These are phyloP conservation scores for Psammodynastes pulverulentus DNA, from an alignment of 2,113 vertebrate species.

Conservation along the genomic window DNA sequence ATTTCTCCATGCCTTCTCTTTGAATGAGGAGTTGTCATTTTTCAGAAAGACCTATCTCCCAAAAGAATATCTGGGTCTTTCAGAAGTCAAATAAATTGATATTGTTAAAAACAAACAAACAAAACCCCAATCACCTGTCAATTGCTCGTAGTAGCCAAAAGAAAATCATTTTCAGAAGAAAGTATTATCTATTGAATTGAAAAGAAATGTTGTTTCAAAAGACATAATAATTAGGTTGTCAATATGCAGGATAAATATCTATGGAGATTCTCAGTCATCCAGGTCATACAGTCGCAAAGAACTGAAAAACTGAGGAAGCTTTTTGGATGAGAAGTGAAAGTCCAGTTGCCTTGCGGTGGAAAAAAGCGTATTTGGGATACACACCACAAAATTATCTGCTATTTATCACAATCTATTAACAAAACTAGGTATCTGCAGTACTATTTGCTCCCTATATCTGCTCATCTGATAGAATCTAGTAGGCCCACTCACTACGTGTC, in stretches of 20 bases:
- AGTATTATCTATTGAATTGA: neutral
- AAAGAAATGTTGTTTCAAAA: neutral
- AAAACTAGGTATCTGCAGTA: neutral
- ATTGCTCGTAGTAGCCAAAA: neutral
- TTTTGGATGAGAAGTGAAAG: neutral
- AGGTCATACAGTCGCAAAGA: neutral
- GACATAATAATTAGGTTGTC: neutral
- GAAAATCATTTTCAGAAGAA: neutral
- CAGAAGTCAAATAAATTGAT: neutral
- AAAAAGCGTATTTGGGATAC: too few relatives aligned
- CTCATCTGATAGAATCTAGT: neutral
- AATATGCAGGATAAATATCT: constrained; percentile 1
- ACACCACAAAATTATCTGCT: fast-evolving
- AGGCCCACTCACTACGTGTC: neutral
- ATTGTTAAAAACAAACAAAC: neutral
- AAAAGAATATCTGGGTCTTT: neutral
- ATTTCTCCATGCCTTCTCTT: neutral
- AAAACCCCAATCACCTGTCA: neutral
- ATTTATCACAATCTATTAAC: neutral
- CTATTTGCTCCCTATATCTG: neutral
- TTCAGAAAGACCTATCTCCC: neutral
- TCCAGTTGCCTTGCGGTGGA: too few relatives aligned
- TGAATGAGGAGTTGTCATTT: neutral
- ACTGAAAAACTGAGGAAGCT: neutral
- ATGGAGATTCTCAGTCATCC: neutral